phyloP scores from a whole-genome alignment of 2,888 invertebrate species.

The Ormyrus labotus region DNA sequence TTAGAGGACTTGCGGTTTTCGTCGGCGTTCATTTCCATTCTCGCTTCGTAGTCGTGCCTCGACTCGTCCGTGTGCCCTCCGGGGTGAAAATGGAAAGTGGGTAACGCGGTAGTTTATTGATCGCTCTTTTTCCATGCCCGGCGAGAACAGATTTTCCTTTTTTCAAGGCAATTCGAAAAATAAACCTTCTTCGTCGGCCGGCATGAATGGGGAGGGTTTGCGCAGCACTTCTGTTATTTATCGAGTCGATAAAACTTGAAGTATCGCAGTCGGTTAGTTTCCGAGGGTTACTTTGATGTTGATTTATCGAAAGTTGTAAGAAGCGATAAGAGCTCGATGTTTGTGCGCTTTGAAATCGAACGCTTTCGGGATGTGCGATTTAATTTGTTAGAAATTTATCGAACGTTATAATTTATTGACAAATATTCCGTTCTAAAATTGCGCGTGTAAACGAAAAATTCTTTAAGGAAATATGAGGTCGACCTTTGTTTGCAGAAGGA shows the following conservation, averaged over 20 bases:
- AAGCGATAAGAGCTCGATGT: not conserved
- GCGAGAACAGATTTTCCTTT: constrained; percentile 10
- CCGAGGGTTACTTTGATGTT: constrained; percentile 5
- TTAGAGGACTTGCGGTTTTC: constrained; percentile 1
- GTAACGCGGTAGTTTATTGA: constrained; percentile 24
- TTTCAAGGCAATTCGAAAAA: not conserved
- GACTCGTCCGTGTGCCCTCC: not conserved
- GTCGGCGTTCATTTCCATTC: not conserved
- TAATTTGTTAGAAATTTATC: no score
- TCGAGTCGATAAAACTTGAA: constrained; percentile 14
- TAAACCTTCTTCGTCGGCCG: not conserved
- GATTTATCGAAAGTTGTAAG: not conserved
- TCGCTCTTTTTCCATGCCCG: not conserved
- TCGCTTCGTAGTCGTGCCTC: not conserved
- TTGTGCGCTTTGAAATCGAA: no score
- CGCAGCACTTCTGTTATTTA: constrained; percentile 7
- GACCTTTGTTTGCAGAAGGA: no score
- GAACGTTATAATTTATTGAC: no score
- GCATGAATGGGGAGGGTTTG: constrained; percentile 20
- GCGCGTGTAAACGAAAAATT: no score
- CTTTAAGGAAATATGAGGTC: no score
- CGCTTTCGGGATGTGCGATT: no score
- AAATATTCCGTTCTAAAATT: no score
- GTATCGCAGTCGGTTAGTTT: not conserved
- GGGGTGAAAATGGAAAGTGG: constrained; percentile 37